phyloP scores from a whole-genome alignment of 2,797 vertebrate genomes.

The Neosilurus hyrtlii region DNA sequence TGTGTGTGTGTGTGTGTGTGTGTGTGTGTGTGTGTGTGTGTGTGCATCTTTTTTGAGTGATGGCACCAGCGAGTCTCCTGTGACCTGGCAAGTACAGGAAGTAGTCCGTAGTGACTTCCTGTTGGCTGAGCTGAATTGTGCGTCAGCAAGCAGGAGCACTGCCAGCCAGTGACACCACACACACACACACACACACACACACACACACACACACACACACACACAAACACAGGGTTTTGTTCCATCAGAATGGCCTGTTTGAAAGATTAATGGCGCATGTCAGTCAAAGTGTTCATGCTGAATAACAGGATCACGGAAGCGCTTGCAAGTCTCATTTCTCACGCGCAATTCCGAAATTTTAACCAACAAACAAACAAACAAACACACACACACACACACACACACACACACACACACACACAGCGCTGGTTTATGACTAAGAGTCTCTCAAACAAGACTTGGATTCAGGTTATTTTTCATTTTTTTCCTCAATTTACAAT shows the following conservation, averaged over 20 bases:
- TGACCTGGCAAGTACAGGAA: constrained; percentile 78
- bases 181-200: no score
- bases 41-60: constrained; percentile 45
- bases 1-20: neutral
- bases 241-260: neutral
- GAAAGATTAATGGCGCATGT: neutral
- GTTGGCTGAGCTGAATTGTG: constrained; percentile 67
- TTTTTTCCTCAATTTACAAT: neutral
- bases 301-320: constrained; percentile 1
- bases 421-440: neutral
- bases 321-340: no score
- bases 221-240: neutral
- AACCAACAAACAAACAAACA: neutral
- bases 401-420: neutral
- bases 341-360: neutral
- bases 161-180: constrained; percentile 44
- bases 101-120: constrained; percentile 77
- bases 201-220: constrained; percentile 19
- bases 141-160: constrained; percentile 62
- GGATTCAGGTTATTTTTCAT: neutral
- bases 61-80: constrained; percentile 80
- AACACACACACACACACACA: neutral
- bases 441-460: neutral
- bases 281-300: neutral
- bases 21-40: constrained; percentile 27